These are phyloP conservation scores for Pemphigus obesinymphae DNA, from an alignment of 1,140 invertebrate species.

Conservation along the genomic window DNA sequence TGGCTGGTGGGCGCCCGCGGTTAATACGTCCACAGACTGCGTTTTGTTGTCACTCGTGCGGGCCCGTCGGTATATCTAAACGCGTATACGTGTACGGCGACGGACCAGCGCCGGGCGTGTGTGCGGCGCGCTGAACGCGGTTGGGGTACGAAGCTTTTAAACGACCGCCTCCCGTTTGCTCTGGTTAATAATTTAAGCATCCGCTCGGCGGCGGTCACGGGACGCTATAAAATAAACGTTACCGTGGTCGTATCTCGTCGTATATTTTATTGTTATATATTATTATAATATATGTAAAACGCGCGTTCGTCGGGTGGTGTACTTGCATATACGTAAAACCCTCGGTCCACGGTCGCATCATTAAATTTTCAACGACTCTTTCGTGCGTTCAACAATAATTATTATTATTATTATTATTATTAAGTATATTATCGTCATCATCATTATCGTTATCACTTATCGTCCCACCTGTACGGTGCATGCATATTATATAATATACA, in stretches of 20 bases:
- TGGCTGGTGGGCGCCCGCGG: no score
- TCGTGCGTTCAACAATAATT: neutral
- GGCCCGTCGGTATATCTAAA: no score
- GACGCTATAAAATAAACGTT: slow-evolving; percentile 33
- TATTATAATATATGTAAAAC: no score
- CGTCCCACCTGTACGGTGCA: no score
- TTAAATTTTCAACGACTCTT: slow-evolving; percentile 15
- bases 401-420: neutral
- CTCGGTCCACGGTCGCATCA: no score
- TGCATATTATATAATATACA: no score
- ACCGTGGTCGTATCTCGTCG: neutral
- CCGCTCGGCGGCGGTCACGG: slow-evolving; percentile 18
- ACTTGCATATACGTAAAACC: neutral
- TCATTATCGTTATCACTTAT: neutral
- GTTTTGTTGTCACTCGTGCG: no score
- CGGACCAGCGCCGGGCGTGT: neutral
- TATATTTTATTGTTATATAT: neutral
- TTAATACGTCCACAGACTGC: no score
- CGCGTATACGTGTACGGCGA: neutral
- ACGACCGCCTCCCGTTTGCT: neutral
- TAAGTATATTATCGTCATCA: neutral
- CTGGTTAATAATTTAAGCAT: slow-evolving; percentile 17
- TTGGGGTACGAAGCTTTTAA: neutral
- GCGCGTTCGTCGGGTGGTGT: no score
- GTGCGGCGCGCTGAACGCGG: neutral